Base-by-base conservation (phyloP, 2,888 invertebrate genomes). In the Priocnemis perturbator region DNA sequence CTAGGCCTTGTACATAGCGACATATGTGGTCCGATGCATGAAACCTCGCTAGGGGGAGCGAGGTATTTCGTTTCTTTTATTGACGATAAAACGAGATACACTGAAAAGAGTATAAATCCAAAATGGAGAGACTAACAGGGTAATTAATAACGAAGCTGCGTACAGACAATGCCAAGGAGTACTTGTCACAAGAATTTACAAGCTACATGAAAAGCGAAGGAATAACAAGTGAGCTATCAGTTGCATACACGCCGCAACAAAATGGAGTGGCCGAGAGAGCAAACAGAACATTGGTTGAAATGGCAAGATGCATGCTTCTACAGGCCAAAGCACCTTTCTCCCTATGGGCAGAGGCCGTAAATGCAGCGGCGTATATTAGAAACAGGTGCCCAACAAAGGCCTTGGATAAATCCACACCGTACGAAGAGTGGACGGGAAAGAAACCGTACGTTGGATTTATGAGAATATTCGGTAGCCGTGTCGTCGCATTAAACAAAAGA, bases 251-350 rank as follows among this genome's bases (percentile, higher is more conserved):
- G 0, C 84, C 83, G 0, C 74, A 85, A 55, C 78, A 83, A 58
- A 87, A 85, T 69, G 85, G 83, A 2, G 70, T 78, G 0, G 77
- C 83, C 0, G 85, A 87, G 53, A 58, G 84, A 9, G 62, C 78
- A 5, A 86, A 85, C 21, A 50, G 82, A 0, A 87, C 83, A 0
- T 20, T 86, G 0, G 75, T 84, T 7, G 82, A 85, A 23, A 75
- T 73, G 61, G 52, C 52, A 3, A 2, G 52, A 2, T 52, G 52
- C 17, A 47, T 47, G 47, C 15, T n/a, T 3, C 47, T 47, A 47
- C 71, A 82, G 11, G 67, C 77, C n/a, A 67, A 71, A 0, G 53
- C 82, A 17, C 74, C 74, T 37, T 52, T 72, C 26, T 50, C 26
- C 4, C 68, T 83, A 21, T 87, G 86, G 85, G 81, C 78, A 9